Percentiles rank a stretch among this genome's conserved stretches.
Conservation (phyloP, 2,113 vertebrate genomes). For the Anguilla rostrata region DNA sequence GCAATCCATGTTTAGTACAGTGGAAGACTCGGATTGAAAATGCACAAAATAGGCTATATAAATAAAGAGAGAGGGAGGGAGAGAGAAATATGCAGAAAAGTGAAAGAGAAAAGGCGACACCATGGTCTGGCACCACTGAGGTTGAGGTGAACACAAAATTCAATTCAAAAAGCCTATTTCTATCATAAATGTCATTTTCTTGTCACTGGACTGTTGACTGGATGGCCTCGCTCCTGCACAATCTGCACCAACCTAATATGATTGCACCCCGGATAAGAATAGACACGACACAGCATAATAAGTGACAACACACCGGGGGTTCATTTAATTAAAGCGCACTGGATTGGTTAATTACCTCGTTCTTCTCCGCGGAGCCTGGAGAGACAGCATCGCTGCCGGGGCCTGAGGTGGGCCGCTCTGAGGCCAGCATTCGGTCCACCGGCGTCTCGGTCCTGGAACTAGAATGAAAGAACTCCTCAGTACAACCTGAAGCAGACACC, state of each 20-base stretch:
- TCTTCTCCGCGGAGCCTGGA: conserved; percentile 74
- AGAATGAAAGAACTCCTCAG: neutral
- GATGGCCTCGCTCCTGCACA: neutral
- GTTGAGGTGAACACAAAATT: no score
- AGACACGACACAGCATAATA: no score
- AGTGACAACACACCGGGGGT: neutral
- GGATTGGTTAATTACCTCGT: conserved; percentile 79
- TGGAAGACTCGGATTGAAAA: neutral
- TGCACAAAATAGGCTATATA: neutral
- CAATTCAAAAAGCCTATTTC: neutral
- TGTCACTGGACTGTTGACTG: neutral
- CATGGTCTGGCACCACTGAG: neutral
- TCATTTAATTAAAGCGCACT: no score
- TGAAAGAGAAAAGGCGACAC: neutral
- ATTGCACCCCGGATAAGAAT: neutral
- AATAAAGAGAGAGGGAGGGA: neutral
- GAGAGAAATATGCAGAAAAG: neutral
- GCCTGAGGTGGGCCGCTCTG: conserved; percentile 70
- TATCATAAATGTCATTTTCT: neutral
- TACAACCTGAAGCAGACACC: neutral
- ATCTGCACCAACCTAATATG: neutral
- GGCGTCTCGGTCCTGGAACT: conserved; percentile 89
- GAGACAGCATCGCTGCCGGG: conserved; percentile 75
- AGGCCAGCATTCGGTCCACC: conserved; percentile 80
- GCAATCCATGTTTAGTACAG: neutral